Base-by-base conservation (phyloP, 2,797 vertebrate genomes). In the Sebastes minor region DNA sequence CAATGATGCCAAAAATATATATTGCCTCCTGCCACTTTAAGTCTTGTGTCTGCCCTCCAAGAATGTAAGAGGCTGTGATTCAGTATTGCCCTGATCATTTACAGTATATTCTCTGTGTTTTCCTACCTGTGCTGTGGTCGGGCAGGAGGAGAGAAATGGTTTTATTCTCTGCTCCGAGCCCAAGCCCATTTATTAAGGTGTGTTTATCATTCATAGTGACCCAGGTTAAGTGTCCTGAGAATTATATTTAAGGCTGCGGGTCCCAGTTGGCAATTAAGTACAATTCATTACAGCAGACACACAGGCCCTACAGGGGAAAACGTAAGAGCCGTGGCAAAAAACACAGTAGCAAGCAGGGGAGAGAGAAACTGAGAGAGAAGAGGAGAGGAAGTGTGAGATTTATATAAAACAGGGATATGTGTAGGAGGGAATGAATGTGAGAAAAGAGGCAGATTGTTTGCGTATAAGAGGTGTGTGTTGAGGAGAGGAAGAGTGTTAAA, bases 271-370 rank as follows among this genome's bases (percentile, higher is more conserved):
- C 92, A 94, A 95, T 95, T 95, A 95, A 91, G 91, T 90, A 91
- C 92, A 94, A 95, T 95, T 95, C 93, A 95, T 95, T 95, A 94
- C 87, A 90, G 86, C 86, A 91, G 94, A 94, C 92, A 93, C 74
- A 72, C 83, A 71, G 84, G 85, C 78, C 90, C 92, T 93, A 76
- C 88, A 75, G 92, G 92, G 88, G 84, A 69, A 91, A 88, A 85
- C 38, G 80, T 74, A 86, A 76, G 86, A 86, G 84, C 88, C 30
- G 22, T 80, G 89, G 86, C 88, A 76, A 85, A 86, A 77, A 49
- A 49, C 80, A 82, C 60, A 60, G 83, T 38, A 35, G 78, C 80
- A 30, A 69, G 86, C 42, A 62, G 52, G 78, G 56, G 76, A 76
- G 84, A 78, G 78, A 62, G 81, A 80, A 75, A 78, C 33, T 35